Evolutionary conservation across 2,888 invertebrate genomes (phyloP), one percentile per base, ranked within the genome.

Genomic region (Aphodius sticticus): DNA sequence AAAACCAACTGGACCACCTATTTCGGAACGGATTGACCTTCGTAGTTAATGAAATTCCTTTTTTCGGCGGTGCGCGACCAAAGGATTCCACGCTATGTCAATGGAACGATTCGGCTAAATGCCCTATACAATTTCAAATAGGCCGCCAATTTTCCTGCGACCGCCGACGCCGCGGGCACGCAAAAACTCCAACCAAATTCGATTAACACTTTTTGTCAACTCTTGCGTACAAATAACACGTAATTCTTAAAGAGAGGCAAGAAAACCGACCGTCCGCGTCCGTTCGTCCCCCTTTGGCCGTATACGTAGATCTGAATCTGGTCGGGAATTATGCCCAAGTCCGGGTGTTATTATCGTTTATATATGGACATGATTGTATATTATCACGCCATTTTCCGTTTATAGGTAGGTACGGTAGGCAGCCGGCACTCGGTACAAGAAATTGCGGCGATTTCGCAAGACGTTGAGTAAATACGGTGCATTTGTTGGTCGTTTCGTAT

Each of bases 381-480:
- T 83, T 85, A 85, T 85, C 87, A 86, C 87, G 87, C 87, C 81
- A 86, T 84, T 85, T 85, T 83, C 84, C 85, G 84, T 84, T 86
- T 85, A 86, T 80, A 82, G 79, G 76, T 38, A 16, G 38, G 53
- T 14, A 77, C 16, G 76, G 80, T 26, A 37, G 37, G 74, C 74
- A 38, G 70, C 70, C 69, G 35, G 75, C 37, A 74, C 74, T 74
- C 26, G 36, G 74, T 7, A 53, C 53, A 70, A 79, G 26, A 76
- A 79, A 79, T 70, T 36, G 74, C 69, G 37, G 69, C 78, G 74
- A 74, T 79, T 76, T 76, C 74, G 78, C 78, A 70, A 38, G 78
- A 79, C 76, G 70, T 79, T 79, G 76, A 79, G 76, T 76, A 79
- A 79, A 79, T 38, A 72, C 37, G 70, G 35, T 77, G 72, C 69